phyloP scores from a whole-genome alignment of 2,113 vertebrate species.

The Gnathonemus echidnorhynchus region DNA sequence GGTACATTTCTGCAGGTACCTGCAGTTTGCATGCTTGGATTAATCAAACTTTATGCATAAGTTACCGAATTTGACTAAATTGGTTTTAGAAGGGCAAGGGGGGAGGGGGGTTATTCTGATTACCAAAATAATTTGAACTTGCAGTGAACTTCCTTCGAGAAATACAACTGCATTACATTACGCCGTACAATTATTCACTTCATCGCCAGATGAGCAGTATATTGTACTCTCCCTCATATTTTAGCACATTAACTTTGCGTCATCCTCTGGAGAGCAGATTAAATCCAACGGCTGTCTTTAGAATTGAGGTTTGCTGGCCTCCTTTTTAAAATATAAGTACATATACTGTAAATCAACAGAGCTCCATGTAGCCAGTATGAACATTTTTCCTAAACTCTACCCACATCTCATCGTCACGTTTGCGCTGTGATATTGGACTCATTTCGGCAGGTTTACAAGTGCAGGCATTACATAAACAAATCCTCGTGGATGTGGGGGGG shows the following conservation, averaged over 20 bases:
- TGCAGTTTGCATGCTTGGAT: not conserved
- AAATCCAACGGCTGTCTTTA: constrained; percentile 38
- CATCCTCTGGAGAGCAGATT: constrained; percentile 57
- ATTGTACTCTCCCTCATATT: constrained; percentile 52
- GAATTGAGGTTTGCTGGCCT: constrained; percentile 60
- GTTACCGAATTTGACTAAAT: not conserved
- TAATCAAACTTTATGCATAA: not conserved
- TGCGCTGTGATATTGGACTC: constrained; percentile 43
- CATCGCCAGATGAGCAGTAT: not conserved
- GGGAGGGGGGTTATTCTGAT: not conserved
- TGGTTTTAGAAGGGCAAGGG: not conserved
- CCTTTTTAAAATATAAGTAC: constrained; percentile 72
- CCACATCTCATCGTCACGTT: constrained; percentile 66
- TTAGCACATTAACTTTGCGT: constrained; percentile 68
- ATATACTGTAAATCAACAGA: constrained; percentile 70
- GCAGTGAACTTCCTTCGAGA: not conserved
- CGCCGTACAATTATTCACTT: constrained; percentile 3
- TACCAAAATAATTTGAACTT: constrained; percentile 9
- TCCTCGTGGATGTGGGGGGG: constrained; percentile 27
- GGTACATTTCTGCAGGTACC: not conserved
- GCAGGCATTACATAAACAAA: constrained; percentile 61
- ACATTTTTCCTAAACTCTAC: constrained; percentile 61
- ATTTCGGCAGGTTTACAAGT: constrained; percentile 50
- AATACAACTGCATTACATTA: constrained; percentile 9
- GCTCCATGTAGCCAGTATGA: constrained; percentile 45